A percentile compares a stretch with the other conserved stretches of the same genome.
Conservation (phyloP, 2,888 invertebrate genomes). For the Mythimna lalbum region DNA sequence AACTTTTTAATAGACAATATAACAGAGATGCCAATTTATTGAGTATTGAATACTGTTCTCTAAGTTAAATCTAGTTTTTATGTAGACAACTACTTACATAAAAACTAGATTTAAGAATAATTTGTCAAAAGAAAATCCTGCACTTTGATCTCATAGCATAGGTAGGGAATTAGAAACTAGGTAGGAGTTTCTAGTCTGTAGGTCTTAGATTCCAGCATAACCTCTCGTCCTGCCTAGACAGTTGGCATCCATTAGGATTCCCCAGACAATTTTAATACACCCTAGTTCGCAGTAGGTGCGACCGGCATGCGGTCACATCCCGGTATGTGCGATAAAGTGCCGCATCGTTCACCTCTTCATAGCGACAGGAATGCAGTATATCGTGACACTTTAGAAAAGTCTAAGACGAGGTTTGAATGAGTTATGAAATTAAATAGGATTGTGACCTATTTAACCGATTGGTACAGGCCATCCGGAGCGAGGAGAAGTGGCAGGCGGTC, state of each 20-base stretch:
- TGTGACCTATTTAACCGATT: neutral
- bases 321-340: slow-evolving; percentile 63
- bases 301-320: slow-evolving; percentile 35
- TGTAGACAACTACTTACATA: too few species aligned
- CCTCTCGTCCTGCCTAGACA: neutral
- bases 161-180: too few species aligned
- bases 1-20: too few species aligned
- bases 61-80: too few species aligned
- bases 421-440: neutral
- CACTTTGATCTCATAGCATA: neutral
- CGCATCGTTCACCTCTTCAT: slow-evolving; percentile 66
- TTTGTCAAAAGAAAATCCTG: neutral
- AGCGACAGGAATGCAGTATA: slow-evolving; percentile 59
- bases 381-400: neutral
- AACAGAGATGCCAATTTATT: too few species aligned
- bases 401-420: neutral
- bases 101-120: too few species aligned
- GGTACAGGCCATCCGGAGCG: too few species aligned
- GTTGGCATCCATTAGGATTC: slow-evolving; percentile 18
- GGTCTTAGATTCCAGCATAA: neutral
- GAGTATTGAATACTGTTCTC: too few species aligned
- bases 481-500: too few species aligned
- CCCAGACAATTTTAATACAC: slow-evolving; percentile 33
- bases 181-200: neutral
- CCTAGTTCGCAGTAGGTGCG: slow-evolving; percentile 11